Evolutionary conservation across 2,113 vertebrate genomes (phyloP).

Genomic region (Megatriorchis doriae): DNA sequence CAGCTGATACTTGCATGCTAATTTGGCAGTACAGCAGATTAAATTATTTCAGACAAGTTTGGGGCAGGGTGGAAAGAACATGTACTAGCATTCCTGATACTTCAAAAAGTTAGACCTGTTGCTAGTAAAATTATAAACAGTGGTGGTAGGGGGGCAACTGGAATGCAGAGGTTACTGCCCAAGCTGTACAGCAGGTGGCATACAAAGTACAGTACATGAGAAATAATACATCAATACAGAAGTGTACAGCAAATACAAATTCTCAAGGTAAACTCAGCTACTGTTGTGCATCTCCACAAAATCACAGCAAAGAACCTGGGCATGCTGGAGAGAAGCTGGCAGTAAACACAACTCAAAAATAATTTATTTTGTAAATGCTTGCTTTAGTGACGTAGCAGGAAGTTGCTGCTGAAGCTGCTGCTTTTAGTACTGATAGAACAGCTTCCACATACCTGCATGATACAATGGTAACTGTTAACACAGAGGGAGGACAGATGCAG

Average conservation of each 20-base stretch:
- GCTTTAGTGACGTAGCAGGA: background rate
- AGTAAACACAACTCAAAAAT: background rate
- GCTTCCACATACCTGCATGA: background rate
- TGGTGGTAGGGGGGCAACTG: background rate
- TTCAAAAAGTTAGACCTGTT: background rate
- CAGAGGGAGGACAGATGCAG: background rate
- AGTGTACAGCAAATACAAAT: background rate
- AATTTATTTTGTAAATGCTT: background rate
- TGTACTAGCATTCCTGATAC: background rate
- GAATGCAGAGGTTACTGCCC: background rate
- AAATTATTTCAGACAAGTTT: background rate
- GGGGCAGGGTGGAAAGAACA: background rate
- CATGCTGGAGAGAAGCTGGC: background rate
- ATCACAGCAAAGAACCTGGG: background rate
- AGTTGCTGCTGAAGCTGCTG: background rate
- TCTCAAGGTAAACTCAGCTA: background rate
- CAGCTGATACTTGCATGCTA: background rate
- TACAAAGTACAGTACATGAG: background rate
- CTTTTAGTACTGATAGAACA: background rate
- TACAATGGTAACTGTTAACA: background rate
- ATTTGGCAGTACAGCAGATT: background rate
- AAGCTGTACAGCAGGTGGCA: conserved; percentile 47
- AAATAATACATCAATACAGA: background rate
- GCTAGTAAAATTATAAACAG: background rate
- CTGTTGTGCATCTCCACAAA: background rate